Percentiles rank a stretch among this genome's conserved stretches.
These are phyloP conservation scores for Heteromurus nitidus DNA, from an alignment of 2,888 invertebrate genomes.

Conservation along the genomic window DNA sequence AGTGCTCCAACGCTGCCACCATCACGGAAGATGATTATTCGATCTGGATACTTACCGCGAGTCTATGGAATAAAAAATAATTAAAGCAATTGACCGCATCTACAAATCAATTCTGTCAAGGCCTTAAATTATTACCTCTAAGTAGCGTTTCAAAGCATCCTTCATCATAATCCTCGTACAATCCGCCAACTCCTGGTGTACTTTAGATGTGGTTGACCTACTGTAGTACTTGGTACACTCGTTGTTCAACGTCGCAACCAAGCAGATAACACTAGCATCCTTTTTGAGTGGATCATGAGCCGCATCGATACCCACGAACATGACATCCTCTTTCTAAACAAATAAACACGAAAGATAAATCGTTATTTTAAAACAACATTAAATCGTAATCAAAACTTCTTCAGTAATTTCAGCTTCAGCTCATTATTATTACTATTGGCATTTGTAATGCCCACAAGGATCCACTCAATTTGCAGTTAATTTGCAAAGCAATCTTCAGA, in stretches of 20 bases:
- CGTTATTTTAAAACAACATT: slow-evolving; percentile 7
- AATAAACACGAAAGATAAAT: not conserved
- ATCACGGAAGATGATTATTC: slow-evolving; percentile 91
- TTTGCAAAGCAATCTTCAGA: slow-evolving; percentile 93
- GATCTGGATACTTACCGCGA: slow-evolving; percentile 83
- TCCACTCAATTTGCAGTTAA: slow-evolving; percentile 96
- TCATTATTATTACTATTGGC: too few relatives aligned
- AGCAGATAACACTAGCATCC: slow-evolving; percentile 83
- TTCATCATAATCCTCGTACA: slow-evolving; percentile 76
- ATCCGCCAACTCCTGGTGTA: slow-evolving; percentile 62
- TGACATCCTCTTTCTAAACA: slow-evolving; percentile 76
- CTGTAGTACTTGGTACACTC: slow-evolving; percentile 88
- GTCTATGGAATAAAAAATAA: slow-evolving; percentile 74
- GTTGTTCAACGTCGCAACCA: slow-evolving; percentile 86
- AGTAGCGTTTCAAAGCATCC: slow-evolving; percentile 76
- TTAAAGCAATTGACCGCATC: not conserved
- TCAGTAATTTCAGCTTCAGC: too few relatives aligned
- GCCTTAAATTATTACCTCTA: too few relatives aligned
- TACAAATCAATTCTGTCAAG: too few relatives aligned
- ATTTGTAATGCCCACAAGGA: slow-evolving; percentile 90
- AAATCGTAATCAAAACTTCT: too few relatives aligned
- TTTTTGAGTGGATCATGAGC: slow-evolving; percentile 84
- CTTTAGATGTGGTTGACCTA: slow-evolving; percentile 68
- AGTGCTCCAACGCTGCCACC: slow-evolving; percentile 95
- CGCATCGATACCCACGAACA: slow-evolving; percentile 93